Percentiles rank a stretch among this genome's conserved stretches.
These are phyloP conservation scores for Pseudonaja textilis DNA, from an alignment of 2,113 vertebrate species.

Conservation along the genomic window DNA sequence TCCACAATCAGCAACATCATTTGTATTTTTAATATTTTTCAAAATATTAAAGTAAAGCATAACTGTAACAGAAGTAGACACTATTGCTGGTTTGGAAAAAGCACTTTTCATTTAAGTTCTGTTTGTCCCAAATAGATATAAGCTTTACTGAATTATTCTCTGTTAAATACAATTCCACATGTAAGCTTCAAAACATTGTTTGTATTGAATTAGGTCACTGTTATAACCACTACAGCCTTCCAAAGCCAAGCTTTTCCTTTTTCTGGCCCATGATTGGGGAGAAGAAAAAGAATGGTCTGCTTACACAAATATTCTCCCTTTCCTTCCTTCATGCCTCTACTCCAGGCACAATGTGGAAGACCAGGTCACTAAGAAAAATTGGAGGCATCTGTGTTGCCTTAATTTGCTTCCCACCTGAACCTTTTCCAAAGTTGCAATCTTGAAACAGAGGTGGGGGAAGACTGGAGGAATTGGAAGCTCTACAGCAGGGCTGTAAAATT, in stretches of 20 bases:
- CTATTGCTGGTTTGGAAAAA: background rate
- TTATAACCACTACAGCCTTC: background rate
- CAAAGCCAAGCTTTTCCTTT: background rate
- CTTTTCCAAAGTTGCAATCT: too few species aligned
- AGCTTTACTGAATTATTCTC: background rate
- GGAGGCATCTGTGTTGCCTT: too few species aligned
- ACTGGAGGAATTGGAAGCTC: too few species aligned
- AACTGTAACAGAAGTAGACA: background rate
- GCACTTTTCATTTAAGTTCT: background rate
- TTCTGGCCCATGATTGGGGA: background rate
- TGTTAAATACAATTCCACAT: background rate
- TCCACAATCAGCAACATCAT: background rate
- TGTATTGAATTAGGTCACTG: background rate
- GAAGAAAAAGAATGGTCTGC: too few species aligned
- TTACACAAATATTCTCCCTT: background rate
- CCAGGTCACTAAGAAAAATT: too few species aligned
- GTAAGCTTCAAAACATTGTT: background rate
- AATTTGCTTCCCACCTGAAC: too few species aligned
- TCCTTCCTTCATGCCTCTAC: too few species aligned
- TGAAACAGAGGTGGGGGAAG: too few species aligned
- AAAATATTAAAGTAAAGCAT: background rate
- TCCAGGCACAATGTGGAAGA: background rate
- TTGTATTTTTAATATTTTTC: background rate
- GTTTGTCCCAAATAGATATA: background rate
- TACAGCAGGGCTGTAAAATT: too few species aligned